Evolutionary conservation across 1,140 invertebrate genomes (phyloP).

Genomic region (Ceratina australensis): DNA sequence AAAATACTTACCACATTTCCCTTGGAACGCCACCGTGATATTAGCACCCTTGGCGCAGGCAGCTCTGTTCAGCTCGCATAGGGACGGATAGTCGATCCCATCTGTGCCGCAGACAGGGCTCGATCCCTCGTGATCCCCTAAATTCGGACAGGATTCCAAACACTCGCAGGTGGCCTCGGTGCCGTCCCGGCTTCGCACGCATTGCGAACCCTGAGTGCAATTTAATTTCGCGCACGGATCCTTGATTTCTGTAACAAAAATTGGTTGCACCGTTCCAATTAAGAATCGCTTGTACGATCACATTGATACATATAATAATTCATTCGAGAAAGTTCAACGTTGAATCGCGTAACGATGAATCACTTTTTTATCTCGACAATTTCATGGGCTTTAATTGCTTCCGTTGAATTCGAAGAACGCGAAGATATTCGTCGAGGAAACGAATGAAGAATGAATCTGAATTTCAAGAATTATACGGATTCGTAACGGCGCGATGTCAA

Average conservation of each 20-base stretch:
- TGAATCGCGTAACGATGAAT: background rate
- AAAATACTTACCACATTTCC: constrained; percentile 91
- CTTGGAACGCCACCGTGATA: constrained; percentile 91
- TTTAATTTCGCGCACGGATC: constrained; percentile 88
- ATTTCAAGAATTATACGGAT: background rate
- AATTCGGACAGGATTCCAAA: constrained; percentile 86
- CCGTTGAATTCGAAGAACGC: background rate
- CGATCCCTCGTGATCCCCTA: constrained; percentile 89
- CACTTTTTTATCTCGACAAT: too few relatives aligned
- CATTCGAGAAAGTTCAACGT: background rate
- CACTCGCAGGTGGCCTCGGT: constrained; percentile 87
- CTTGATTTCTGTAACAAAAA: constrained; percentile 84
- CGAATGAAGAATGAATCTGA: background rate
- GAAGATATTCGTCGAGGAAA: background rate
- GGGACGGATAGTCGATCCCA: constrained; percentile 86
- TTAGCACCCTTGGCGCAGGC: constrained; percentile 87
- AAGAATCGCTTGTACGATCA: background rate
- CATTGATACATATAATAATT: background rate
- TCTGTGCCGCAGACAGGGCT: constrained; percentile 87
- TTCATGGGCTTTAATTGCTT: too few relatives aligned
- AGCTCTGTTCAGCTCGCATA: constrained; percentile 89
- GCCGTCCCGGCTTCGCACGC: constrained; percentile 88
- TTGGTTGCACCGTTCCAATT: background rate
- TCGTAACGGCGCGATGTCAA: background rate
- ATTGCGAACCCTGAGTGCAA: constrained; percentile 88